Conservation (phyloP, 1,140 invertebrate species). For the Bilobella aurantiaca region DNA sequence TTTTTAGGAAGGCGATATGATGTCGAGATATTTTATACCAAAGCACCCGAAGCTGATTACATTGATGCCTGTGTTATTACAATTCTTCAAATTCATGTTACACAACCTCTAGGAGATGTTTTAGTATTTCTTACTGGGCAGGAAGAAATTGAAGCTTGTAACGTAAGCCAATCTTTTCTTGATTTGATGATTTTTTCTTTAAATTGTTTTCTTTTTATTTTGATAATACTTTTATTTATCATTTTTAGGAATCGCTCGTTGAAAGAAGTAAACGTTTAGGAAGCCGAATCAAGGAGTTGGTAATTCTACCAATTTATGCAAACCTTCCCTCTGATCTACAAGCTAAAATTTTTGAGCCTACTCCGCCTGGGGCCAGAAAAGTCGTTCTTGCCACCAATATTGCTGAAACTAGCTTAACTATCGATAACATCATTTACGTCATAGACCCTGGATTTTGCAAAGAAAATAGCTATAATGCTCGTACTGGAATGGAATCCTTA, state of each 20-base stretch:
- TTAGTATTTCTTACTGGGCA: conserved; percentile 89
- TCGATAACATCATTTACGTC: conserved; percentile 98
- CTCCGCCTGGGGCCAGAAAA: conserved; percentile 84
- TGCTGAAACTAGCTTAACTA: conserved; percentile 96
- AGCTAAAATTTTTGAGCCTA: conserved; percentile 93
- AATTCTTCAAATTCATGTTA: conserved; percentile 93
- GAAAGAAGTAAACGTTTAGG: conserved; percentile 83
- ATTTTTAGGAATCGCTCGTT: conserved; percentile 61
- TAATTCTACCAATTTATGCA: conserved; percentile 94
- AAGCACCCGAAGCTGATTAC: conserved; percentile 97
- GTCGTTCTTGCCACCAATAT: conserved; percentile 97
- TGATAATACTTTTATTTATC: conserved; percentile 8
- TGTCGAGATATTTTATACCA: conserved; percentile 97
- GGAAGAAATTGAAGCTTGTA: conserved; percentile 92
- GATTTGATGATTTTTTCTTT: neutral
- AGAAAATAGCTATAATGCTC: conserved; percentile 97
- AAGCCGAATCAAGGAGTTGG: conserved; percentile 80
- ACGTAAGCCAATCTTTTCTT: conserved; percentile 37
- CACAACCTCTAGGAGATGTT: conserved; percentile 88
- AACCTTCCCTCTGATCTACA: conserved; percentile 98
- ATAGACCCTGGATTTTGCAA: conserved; percentile 99
- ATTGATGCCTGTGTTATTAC: conserved; percentile 94
- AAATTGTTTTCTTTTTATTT: too few species aligned
- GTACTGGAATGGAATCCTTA: conserved; percentile 95
- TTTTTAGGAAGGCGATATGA: conserved; percentile 54